These are phyloP conservation scores for Orthosia gracilis DNA, from an alignment of 2,888 invertebrate genomes.

Conservation along the genomic window DNA sequence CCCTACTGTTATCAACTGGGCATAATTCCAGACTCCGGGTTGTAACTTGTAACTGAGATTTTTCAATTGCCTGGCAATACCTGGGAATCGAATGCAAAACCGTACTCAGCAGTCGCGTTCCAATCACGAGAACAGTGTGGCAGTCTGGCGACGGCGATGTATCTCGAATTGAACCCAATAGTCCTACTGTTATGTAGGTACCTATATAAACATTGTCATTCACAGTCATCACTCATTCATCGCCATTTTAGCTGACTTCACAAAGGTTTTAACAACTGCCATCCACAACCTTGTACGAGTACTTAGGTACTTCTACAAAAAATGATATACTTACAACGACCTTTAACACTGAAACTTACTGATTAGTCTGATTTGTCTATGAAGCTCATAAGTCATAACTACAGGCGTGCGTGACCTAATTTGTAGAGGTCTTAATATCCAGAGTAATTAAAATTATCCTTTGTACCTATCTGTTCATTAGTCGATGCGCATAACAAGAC, in stretches of 20 bases:
- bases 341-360: constrained; percentile 32
- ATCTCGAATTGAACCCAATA: background rate
- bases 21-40: too few relatives aligned
- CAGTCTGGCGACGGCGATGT: background rate
- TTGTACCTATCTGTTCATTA: constrained; percentile 41
- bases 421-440: constrained; percentile 41
- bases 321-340: constrained; percentile 7
- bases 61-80: too few relatives aligned
- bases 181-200: background rate
- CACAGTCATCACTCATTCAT: background rate
- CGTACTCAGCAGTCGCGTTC: background rate
- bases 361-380: constrained; percentile 18
- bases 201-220: background rate
- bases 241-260: constrained; percentile 4
- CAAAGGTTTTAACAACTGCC: constrained; percentile 20
- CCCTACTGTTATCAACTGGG: background rate
- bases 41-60: too few relatives aligned
- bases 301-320: background rate
- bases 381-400: constrained; percentile 1
- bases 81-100: background rate
- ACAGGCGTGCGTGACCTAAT: constrained; percentile 41
- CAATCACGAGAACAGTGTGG: background rate
- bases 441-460: constrained; percentile 46
- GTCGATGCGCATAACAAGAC: background rate
- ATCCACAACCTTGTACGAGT: constrained; percentile 8